Base-by-base conservation (phyloP, 2,113 vertebrate species). In the Suncus etruscus region DNA sequence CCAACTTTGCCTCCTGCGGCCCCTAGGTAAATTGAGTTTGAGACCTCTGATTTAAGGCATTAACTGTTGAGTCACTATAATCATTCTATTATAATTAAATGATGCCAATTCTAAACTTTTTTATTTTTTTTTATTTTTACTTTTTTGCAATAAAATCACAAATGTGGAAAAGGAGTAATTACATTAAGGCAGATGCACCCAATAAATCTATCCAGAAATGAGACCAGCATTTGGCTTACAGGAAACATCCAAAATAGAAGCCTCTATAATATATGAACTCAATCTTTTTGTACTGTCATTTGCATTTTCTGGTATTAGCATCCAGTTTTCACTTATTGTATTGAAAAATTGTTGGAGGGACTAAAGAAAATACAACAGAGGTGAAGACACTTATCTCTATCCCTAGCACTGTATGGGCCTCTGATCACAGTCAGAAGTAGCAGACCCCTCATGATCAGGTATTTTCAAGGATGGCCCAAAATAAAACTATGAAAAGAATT, bases 41-140 rank as follows among this genome's bases (percentile, higher is more conserved):
- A n/a, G n/a, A n/a, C n/a, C n/a, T 11, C 4, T 65, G 27, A 45
- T 66, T 39, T 73, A 72, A 75, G 20, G 70, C 73, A 24, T 45
- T 9, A 89, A 90, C 77, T 54, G 69, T 15, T 16, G 73, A 89
- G 70, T 94, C 87, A 82, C 4, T n/a, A 31, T 47, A 80, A 4
- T 39, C 86, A 54, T 50, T 69, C 61, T 29, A n/a, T 84, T 72
- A 0, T 82, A 90, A 75, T 31, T 77, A 78, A 54, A 47, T 91
- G 45, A 45, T 74, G 12, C 58, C 27, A 47, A 73, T 69, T 47
- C 77, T 81, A 66, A 83, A 87, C 69, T 86, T 87, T 77, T 91
- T 61, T 91, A 7, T 54, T 92, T 92, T 86, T 51, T n/a, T 91
- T 61, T 91, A 7, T 54, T 92, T 92, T 86, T 51, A n/a, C n/a